These are phyloP conservation scores for Podarcis muralis DNA, from an alignment of 2,113 vertebrate species.

Conservation along the genomic window DNA sequence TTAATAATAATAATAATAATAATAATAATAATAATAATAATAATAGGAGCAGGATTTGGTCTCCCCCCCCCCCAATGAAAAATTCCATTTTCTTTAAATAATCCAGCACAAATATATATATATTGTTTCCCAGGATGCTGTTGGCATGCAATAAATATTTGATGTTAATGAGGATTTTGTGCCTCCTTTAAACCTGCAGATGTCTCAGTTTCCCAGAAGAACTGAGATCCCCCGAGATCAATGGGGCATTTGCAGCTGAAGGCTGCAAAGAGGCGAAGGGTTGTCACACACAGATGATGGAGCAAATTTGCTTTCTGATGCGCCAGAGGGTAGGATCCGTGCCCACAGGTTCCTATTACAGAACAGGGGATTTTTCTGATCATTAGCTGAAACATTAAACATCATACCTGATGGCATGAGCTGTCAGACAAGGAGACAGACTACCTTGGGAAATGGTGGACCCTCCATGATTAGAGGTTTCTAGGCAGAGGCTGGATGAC, in stretches of 20 bases:
- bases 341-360: too few species aligned
- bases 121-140: neutral
- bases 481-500: too few species aligned
- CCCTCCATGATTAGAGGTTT: too few species aligned
- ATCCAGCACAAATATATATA: neutral
- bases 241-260: neutral
- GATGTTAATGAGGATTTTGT: neutral
- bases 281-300: neutral
- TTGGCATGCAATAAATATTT: neutral
- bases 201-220: neutral
- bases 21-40: too few species aligned
- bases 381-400: too few species aligned
- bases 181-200: neutral
- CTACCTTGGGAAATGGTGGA: too few species aligned
- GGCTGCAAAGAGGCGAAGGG: neutral
- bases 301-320: neutral
- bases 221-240: neutral
- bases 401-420: too few species aligned
- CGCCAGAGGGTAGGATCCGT: too few species aligned
- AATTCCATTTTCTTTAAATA: neutral
- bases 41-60: neutral
- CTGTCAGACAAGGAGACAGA: too few species aligned
- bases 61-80: neutral
- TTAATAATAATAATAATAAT: neutral
- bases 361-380: too few species aligned